These are phyloP conservation scores for Melikaiella ostensackeni DNA, from an alignment of 2,888 invertebrate species.

Conservation along the genomic window DNA sequence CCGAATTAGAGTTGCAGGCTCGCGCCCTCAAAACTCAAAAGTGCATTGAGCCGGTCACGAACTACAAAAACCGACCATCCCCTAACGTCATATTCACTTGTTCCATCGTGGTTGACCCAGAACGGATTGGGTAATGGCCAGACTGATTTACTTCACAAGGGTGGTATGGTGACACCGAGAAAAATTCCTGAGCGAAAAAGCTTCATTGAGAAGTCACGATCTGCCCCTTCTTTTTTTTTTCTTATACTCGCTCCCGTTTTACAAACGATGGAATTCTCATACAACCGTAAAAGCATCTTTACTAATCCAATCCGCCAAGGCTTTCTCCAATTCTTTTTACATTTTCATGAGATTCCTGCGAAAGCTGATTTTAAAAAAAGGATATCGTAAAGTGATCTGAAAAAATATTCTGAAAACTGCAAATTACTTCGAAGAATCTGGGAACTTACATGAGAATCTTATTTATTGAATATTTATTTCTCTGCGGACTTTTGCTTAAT, in stretches of 20 bases:
- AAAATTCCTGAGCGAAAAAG: slow-evolving; percentile 28
- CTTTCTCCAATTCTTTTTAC: slow-evolving; percentile 28
- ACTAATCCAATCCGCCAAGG: background rate
- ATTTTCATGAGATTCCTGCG: slow-evolving; percentile 15
- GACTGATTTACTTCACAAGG: slow-evolving; percentile 26
- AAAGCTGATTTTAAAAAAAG: background rate
- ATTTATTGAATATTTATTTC: too few species aligned
- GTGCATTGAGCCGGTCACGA: slow-evolving; percentile 73
- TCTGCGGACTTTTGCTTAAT: too few species aligned
- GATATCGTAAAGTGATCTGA: background rate
- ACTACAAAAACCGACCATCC: slow-evolving; percentile 53
- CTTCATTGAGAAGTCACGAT: slow-evolving; percentile 50
- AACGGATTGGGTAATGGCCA: slow-evolving; percentile 28
- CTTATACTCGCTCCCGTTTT: slow-evolving; percentile 43
- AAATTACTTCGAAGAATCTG: background rate
- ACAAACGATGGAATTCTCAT: slow-evolving; percentile 46
- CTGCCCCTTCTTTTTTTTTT: slow-evolving; percentile 36
- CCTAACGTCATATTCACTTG: slow-evolving; percentile 34
- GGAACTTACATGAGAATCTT: too few species aligned
- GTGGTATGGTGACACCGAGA: background rate
- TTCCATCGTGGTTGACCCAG: slow-evolving; percentile 35
- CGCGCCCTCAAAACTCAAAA: slow-evolving; percentile 61
- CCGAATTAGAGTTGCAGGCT: slow-evolving; percentile 67
- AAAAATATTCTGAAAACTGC: background rate
- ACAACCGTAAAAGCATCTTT: background rate